Evolutionary conservation across 2,113 vertebrate species (phyloP).

Genomic region (Crotalus horridus): DNA sequence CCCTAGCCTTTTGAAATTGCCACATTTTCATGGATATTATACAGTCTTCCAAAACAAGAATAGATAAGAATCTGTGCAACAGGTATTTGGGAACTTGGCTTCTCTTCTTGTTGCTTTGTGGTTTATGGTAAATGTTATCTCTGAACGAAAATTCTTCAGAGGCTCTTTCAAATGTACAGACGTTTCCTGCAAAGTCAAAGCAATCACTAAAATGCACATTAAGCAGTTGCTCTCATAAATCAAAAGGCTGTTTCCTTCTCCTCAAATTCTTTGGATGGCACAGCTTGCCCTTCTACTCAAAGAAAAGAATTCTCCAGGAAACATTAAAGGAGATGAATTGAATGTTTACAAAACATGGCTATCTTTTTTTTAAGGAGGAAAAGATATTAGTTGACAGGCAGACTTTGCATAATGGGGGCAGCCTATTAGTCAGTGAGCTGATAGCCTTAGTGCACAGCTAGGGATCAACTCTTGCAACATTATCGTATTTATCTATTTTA

Average conservation of each 20-base stretch:
- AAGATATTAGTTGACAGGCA: constrained; percentile 27
- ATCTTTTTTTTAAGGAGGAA: constrained; percentile 29
- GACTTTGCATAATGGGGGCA: constrained; percentile 41
- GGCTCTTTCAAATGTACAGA: not conserved
- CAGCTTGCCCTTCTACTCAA: constrained; percentile 23
- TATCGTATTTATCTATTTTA: not conserved
- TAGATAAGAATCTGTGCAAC: too few species aligned
- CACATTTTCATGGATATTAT: not conserved
- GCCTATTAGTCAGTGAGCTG: constrained; percentile 54
- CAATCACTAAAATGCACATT: constrained; percentile 7
- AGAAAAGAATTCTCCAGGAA: constrained; percentile 32
- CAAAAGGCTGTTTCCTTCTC: constrained; percentile 9
- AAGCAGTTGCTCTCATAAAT: constrained; percentile 41
- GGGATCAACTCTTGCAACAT: not conserved
- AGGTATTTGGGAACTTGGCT: not conserved
- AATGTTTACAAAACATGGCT: constrained; percentile 23
- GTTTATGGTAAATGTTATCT: not conserved
- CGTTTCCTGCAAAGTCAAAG: not conserved
- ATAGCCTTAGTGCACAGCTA: constrained; percentile 25
- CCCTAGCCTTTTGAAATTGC: not conserved
- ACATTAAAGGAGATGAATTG: constrained; percentile 23
- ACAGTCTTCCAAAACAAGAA: not conserved
- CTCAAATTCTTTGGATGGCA: constrained; percentile 11
- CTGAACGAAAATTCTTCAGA: not conserved
- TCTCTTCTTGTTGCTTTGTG: not conserved